These are phyloP conservation scores for Campopleginae sp. DNA, from an alignment of 2,888 invertebrate genomes.

Conservation along the genomic window DNA sequence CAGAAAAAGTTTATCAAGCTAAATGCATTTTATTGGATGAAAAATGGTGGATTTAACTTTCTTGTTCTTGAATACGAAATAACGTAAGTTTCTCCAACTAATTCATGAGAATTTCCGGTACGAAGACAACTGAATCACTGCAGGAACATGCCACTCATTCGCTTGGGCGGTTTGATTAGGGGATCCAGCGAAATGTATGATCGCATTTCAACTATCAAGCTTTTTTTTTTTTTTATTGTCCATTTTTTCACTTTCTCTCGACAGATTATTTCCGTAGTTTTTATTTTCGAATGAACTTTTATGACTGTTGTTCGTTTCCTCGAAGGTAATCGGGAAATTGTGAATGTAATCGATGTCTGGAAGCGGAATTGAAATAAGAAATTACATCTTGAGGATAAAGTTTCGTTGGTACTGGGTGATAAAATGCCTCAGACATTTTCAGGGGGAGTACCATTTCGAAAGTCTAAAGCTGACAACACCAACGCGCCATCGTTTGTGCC, in stretches of 20 bases:
- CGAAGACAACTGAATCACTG: neutral
- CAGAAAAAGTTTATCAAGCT: neutral
- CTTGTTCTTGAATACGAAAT: neutral
- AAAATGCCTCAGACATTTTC: neutral
- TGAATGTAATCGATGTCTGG: neutral
- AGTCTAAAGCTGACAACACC: neutral
- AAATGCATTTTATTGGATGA: neutral
- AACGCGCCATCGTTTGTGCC: neutral
- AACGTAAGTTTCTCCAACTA: neutral
- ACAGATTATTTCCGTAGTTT: neutral
- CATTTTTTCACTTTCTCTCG: neutral
- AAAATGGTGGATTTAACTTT: neutral
- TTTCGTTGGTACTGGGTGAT: neutral
- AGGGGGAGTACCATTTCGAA: neutral
- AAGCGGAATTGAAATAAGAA: neutral
- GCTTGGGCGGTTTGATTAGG: no score
- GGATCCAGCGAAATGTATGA: no score
- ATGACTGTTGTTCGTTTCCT: neutral
- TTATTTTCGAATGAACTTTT: neutral
- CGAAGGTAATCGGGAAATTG: neutral
- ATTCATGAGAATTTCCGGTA: neutral
- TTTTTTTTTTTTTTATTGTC: neutral
- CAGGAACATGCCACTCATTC: no score
- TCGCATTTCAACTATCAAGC: no score
- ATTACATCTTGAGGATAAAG: neutral